Conservation (phyloP, 30 jellyfish, hydroid and myxozoan genomes). For the Sanderia malayensis region DNA sequence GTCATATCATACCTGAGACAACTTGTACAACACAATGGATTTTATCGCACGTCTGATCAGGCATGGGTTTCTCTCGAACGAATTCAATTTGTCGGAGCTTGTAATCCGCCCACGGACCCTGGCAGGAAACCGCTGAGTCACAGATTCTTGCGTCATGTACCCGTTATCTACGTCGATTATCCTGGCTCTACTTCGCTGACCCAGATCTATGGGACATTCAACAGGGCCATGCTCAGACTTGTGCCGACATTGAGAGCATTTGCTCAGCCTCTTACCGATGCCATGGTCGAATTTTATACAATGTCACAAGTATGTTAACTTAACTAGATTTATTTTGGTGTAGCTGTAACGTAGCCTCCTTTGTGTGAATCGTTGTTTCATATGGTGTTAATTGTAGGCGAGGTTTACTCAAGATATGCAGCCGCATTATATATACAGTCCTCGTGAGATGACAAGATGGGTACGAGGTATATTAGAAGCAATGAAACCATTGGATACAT, state of each 20-base stretch:
- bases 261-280: conserved; percentile 98
- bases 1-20: conserved; percentile 96
- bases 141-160: conserved; percentile 97
- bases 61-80: conserved; percentile 95
- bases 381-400: conserved; percentile 9
- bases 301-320: conserved; percentile 98
- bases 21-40: conserved; percentile 96
- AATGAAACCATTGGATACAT: conserved; percentile 75
- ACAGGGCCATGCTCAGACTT: conserved; percentile 92
- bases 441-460: conserved; percentile 99
- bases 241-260: conserved; percentile 88
- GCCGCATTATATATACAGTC: conserved; percentile 99
- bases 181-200: conserved; percentile 98
- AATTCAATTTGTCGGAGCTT: conserved; percentile 98
- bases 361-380: no score
- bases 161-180: conserved; percentile 95
- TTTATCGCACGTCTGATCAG: conserved; percentile 90
- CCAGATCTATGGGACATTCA: conserved; percentile 98
- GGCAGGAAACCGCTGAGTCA: conserved; percentile 97
- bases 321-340: no score
- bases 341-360: no score
- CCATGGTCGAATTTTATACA: conserved; percentile 96
- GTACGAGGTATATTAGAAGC: conserved; percentile 98
- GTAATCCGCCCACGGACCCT: conserved; percentile 99
- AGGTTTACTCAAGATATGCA: conserved; percentile 99